Base-by-base conservation (phyloP, 2,888 invertebrate genomes). In the Nomada hirtipes region DNA sequence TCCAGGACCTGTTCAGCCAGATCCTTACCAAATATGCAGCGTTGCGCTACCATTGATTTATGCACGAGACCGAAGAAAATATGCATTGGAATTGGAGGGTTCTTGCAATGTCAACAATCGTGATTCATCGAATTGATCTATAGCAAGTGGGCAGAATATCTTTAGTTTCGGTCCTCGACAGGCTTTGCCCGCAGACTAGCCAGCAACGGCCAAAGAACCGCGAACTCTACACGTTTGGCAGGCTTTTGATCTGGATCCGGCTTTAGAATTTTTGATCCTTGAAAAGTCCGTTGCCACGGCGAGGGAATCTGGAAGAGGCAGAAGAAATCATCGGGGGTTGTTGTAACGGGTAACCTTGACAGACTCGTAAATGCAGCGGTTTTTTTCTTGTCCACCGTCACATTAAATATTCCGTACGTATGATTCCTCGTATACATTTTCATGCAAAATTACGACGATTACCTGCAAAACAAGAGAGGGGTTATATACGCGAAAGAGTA, bases 191-290 rank as follows among this genome's bases (percentile, higher is more conserved):
- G 29, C 29, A 29, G 7, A 36, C 36, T 36, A 36, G 36, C 36
- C 36, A 36, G 36, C 36, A 36, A 36, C 7, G 36, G 36, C 36
- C 36, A 36, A 36, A 36, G 36, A 36, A 47, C 15, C 47, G 47
- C 47, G 11, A 15, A 47, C 47, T 13, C 47, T 47, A 47, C 47
- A 15, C 15, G 47, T 47, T 13, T 47, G 47, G 47, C 47, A 47
- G 47, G 15, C 47, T 47, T 47, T 47, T 53, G 53, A 9, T n/a
- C 20, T 13, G 23, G 9, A 3, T 15, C 18, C 47, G n/a, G 0
- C 18, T 73, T 52, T 13, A 44, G 1, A 53, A 71, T 65, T 71
- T 60, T 70, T 60, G 26, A 79, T 79, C 80, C 71, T 79, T 67
- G 79, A 67, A 57, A 13, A 61, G 61, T 79, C 26, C 65, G 11